phyloP scores from a whole-genome alignment of 92 coral and sea anemone genomes.

The Palythoa heliodiscus region DNA sequence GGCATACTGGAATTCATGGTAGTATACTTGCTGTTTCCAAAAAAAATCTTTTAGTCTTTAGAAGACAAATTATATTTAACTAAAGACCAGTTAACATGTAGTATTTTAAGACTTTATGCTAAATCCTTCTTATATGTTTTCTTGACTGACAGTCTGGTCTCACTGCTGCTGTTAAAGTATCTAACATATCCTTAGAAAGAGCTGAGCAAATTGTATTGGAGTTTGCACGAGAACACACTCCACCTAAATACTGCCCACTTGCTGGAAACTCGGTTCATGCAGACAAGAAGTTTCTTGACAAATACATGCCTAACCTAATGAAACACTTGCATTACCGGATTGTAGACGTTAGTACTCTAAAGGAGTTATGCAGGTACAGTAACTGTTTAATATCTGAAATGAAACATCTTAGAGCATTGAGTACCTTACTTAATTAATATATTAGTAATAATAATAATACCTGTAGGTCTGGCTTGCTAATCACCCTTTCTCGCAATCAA shows the following conservation, averaged over 20 bases:
- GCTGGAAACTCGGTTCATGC: slow-evolving; percentile 99
- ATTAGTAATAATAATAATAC: too few relatives aligned
- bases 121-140: not conserved
- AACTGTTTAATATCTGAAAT: too few relatives aligned
- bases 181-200: slow-evolving; percentile 62
- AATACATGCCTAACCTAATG: slow-evolving; percentile 92
- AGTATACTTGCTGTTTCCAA: too few relatives aligned
- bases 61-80: too few relatives aligned
- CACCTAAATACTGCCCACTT: slow-evolving; percentile 65
- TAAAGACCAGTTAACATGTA: too few relatives aligned
- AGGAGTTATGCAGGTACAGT: slow-evolving; percentile 98
- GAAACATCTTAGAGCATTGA: too few relatives aligned
- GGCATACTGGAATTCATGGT: too few relatives aligned
- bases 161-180: slow-evolving; percentile 84
- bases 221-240: slow-evolving; percentile 71
- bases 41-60: too few relatives aligned
- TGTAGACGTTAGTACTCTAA: slow-evolving; percentile 92
- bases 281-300: slow-evolving; percentile 81
- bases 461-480: too few relatives aligned
- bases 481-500: too few relatives aligned
- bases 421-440: too few relatives aligned
- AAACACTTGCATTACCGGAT: slow-evolving; percentile 93
- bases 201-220: slow-evolving; percentile 86
- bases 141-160: slow-evolving; percentile 77
- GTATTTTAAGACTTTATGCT: too few relatives aligned